Conservation (phyloP, 2,888 invertebrate species). For the Brenthis ino region DNA sequence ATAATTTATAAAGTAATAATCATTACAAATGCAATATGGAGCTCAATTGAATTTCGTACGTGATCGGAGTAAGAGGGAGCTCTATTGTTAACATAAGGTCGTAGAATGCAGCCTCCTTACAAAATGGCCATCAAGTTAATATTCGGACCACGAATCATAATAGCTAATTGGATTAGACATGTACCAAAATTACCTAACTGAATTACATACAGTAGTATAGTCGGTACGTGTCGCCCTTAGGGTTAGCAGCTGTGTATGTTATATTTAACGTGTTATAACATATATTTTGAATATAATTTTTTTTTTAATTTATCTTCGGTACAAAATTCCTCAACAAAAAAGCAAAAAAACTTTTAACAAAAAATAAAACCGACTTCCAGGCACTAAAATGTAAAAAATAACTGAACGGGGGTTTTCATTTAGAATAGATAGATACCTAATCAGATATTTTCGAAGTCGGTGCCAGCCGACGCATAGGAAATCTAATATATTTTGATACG, state of each 20-base stretch:
- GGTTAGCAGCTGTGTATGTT: constrained; percentile 21
- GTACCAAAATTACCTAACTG: constrained; percentile 79
- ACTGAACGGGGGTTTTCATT: too few species aligned
- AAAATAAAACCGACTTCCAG: too few species aligned
- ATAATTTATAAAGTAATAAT: constrained; percentile 5
- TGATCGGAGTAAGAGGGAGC: constrained; percentile 36
- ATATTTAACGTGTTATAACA: too few species aligned
- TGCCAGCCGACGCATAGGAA: too few species aligned
- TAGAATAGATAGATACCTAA: too few species aligned
- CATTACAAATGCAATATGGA: constrained; percentile 16
- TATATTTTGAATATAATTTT: too few species aligned
- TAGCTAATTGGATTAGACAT: constrained; percentile 82
- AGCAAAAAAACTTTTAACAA: too few species aligned
- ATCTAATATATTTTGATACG: too few species aligned
- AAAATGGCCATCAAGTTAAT: constrained; percentile 73
- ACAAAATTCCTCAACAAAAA: too few species aligned
- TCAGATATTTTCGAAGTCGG: too few species aligned
- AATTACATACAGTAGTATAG: constrained; percentile 71
- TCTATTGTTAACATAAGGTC: constrained; percentile 60
- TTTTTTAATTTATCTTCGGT: too few species aligned
- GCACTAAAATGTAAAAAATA: too few species aligned
- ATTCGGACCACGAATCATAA: constrained; percentile 80
- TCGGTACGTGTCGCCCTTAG: constrained; percentile 60
- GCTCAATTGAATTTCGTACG: constrained; percentile 30
- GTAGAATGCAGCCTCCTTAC: constrained; percentile 57